These are phyloP conservation scores for Gonatopus flavifemur DNA, from an alignment of 1,140 invertebrate genomes.

Conservation along the genomic window DNA sequence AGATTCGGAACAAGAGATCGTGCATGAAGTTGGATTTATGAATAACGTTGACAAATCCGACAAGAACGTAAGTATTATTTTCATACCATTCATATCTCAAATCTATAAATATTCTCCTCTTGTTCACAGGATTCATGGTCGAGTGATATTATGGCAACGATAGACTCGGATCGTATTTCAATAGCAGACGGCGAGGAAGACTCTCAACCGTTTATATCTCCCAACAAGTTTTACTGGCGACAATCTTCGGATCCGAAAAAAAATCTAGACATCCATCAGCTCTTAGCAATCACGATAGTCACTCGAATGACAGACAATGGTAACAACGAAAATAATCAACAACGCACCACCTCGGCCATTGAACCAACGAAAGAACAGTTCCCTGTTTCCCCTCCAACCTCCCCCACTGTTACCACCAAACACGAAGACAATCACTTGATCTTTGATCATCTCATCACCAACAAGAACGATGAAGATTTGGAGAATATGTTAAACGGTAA, in stretches of 20 bases:
- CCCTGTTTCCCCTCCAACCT: conserved; percentile 41
- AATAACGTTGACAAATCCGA: conserved; percentile 37
- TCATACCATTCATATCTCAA: too few relatives aligned
- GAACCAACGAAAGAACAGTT: conserved; percentile 46
- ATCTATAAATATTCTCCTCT: too few relatives aligned
- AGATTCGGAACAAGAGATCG: conserved; percentile 46
- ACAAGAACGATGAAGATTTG: conserved; percentile 51
- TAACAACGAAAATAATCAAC: too few relatives aligned
- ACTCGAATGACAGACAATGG: conserved; percentile 49
- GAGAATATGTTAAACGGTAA: conserved; percentile 57
- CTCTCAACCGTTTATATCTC: conserved; percentile 35
- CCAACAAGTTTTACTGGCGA: conserved; percentile 49
- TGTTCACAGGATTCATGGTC: conserved; percentile 46
- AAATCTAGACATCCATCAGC: conserved; percentile 51
- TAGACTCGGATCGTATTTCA: conserved; percentile 33
- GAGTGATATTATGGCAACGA: conserved; percentile 23
- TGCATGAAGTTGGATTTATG: conserved; percentile 40
- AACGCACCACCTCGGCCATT: conserved; percentile 40
- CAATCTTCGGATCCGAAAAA: conserved; percentile 47
- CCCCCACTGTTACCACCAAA: conserved; percentile 36
- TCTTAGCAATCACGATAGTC: conserved; percentile 49
- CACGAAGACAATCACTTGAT: conserved; percentile 51
- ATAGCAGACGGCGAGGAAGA: conserved; percentile 41
- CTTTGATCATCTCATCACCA: conserved; percentile 47
- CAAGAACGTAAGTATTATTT: conserved; percentile 40